Evolutionary conservation across 1,140 invertebrate species (phyloP).

Genomic region (Bombus vancouverensis): DNA sequence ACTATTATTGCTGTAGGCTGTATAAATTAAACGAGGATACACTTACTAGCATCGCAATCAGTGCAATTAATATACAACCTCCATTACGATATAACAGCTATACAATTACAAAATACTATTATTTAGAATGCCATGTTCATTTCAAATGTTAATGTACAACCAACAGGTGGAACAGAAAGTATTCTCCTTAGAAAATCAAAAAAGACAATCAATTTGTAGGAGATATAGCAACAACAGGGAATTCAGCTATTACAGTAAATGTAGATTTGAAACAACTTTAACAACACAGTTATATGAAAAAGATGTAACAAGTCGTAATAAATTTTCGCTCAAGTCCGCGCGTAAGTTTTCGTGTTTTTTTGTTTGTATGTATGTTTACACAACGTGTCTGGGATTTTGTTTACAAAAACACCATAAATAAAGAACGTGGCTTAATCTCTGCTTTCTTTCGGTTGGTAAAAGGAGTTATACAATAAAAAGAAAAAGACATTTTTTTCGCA

Average conservation of each 20-base stretch:
- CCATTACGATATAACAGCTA: neutral
- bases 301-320: neutral
- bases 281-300: neutral
- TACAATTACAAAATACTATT: neutral
- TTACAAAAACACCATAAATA: neutral
- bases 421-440: neutral
- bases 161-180: no score
- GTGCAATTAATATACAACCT: neutral
- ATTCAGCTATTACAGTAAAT: neutral
- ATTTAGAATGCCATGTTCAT: neutral
- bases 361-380: neutral
- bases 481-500: neutral
- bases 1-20: neutral
- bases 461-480: neutral
- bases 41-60: neutral
- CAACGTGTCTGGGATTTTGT: constrained; percentile 4
- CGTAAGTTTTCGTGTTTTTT: no score
- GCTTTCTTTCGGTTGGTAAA: neutral
- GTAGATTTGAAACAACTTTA: neutral
- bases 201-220: neutral
- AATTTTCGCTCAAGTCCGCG: neutral
- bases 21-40: constrained; percentile 22
- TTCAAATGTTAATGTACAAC: neutral
- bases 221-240: neutral
- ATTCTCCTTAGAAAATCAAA: neutral